Evolutionary conservation across 2,797 vertebrate species (phyloP), one percentile per base, ranked within the genome.

Genomic region (Eidolon dupreanum): DNA sequence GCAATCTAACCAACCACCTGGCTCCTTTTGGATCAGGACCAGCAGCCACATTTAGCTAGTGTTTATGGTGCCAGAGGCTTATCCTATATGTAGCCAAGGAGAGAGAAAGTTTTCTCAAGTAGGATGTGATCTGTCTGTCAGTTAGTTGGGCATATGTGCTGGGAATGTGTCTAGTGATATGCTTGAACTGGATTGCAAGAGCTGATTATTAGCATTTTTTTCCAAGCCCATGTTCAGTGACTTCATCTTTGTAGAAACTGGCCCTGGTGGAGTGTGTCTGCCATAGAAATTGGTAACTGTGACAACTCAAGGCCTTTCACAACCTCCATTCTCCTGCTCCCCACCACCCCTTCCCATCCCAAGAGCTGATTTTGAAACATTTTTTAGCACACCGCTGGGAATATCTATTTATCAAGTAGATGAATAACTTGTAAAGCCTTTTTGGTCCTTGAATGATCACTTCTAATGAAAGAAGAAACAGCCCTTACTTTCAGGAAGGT

Each of bases 11-110:
- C 75, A 51, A 78, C 49, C 49, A 85, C 61, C 88, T 26, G 0
- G 92, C 92, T 92, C 63, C 75, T 92, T 81, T 49, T 77, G 71
- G 71, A 61, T 33, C 9, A 41, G 87, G 63, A 71, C 43, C 93
- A 90, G 77, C 63, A 66, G 53, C 53, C 74, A 41, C 68, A n/a
- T 92, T 63, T 57, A 94, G 36, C 57, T 53, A 24, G 59, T 53
- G 87, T 65, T 85, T 70, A 77, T 61, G 73, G 5, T 55, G 51
- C 38, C 57, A 46, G 93, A 88, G 63, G 38, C 53, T 38, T n/a
- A 38, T 24, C 8, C 51, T 49, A 20, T 19, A 24, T 20, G 94
- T 92, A 71, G 57, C 61, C 70, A 79, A 10, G 70, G 41, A 84
- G 77, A 68, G 75, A 94, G 36, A 57, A 93, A 41, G 5, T 84